Conservation (phyloP, 2,888 invertebrate genomes). For the Iselma pallidipennis region DNA sequence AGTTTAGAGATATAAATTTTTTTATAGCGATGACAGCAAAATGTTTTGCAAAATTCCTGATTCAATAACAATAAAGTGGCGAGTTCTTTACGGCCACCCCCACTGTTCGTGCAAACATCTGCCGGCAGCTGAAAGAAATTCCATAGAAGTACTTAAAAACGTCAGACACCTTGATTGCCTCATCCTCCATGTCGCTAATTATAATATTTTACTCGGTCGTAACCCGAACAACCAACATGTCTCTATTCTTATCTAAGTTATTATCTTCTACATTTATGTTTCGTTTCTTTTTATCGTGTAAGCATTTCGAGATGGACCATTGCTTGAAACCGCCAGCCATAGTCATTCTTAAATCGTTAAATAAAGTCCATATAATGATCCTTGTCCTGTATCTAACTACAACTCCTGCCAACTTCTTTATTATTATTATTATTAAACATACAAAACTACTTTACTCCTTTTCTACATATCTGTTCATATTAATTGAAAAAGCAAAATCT, state of each 20-base stretch:
- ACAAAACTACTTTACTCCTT: too few relatives aligned
- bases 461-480: background rate
- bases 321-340: background rate
- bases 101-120: constrained; percentile 7
- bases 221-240: constrained; percentile 28
- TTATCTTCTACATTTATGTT: constrained; percentile 35
- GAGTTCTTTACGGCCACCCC: constrained; percentile 7
- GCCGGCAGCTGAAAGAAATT: constrained; percentile 32
- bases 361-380: too few relatives aligned
- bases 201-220: constrained; percentile 37
- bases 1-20: background rate
- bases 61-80: background rate
- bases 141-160: constrained; percentile 33
- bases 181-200: constrained; percentile 30
- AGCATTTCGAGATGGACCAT: background rate
- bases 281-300: constrained; percentile 36
- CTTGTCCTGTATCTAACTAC: too few relatives aligned
- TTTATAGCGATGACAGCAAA: background rate
- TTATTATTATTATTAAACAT: background rate
- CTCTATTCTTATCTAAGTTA: constrained; percentile 38
- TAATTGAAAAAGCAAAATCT: background rate
- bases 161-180: constrained; percentile 30
- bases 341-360: background rate
- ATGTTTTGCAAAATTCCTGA: background rate
- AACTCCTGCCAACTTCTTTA: background rate